Base-by-base conservation (phyloP, 2,888 invertebrate species). In the Philhelius pedissequus region DNA sequence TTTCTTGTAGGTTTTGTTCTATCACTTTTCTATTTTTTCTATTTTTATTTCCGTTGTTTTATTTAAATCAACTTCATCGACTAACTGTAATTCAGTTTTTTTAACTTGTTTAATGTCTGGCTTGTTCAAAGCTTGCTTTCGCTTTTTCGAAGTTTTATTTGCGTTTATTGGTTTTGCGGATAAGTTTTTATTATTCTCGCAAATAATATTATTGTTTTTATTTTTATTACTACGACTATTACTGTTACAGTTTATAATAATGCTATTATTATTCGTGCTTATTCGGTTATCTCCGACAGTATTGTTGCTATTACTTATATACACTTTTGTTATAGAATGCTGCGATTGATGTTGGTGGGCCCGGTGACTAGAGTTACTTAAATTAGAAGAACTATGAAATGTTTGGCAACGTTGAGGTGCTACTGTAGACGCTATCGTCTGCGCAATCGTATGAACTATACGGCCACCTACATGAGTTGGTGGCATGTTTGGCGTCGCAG, bases 351-450 rank as follows among this genome's bases (percentile, higher is more conserved):
- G 84, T 60, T 77, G 78, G 50, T 86, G 86, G 76, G 78, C 20
- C 48, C 75, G 87, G 82, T 89, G 89, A 89, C 88, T 89, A 89
- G 88, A 88, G 87, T 87, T 88, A 86, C 87, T 87, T 87, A 88
- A 86, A 87, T 87, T 88, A 87, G 87, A 86, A 78, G 87, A 82
- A 77, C 68, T 84, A 84, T 87, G 87, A 87, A 87, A 88, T 83
- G 89, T 88, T 88, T 89, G 89, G 88, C 88, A 89, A 88, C 88
- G 89, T 87, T 87, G 87, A 83, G 82, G 86, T 86, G 70, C 75
- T 50, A 75, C 56, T 69, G 70, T 60, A 74, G 73, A 50, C 48
- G 81, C 74, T 76, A 76, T 20, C 70, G 81, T 68, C 86, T 75
- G 66, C 79, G 68, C 83, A 81, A 71, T 74, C 64, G 82, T 71